Base-by-base conservation (phyloP, 2,888 invertebrate species). In the Herminia tarsipennalis region DNA sequence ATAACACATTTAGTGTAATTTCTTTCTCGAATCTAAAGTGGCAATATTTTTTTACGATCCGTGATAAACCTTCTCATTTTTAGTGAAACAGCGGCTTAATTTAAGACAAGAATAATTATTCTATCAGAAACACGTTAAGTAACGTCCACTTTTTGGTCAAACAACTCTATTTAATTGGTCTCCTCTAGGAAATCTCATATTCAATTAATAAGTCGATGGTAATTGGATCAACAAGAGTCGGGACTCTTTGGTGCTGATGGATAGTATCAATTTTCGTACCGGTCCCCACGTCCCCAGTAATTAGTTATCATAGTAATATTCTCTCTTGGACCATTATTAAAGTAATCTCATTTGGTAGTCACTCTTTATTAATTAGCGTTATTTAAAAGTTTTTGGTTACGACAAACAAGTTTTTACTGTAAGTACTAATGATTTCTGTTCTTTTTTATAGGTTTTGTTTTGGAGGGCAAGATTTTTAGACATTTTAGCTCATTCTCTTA, bases 151-250 rank as follows among this genome's bases (percentile, higher is more conserved):
- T 67, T 77, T 81, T 83, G 81, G 84, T 85, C 79, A 75, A 75
- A 81, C 75, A 77, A 74, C 66, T 73, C 76, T 62, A 76, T 83
- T 85, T 85, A 82, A 86, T 84, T 83, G 78, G 81, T 67, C 62
- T 70, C 65, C 64, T 73, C 74, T 72, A 55, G 56, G 64, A 73
- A 81, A 81, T 81, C 80, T 84, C 62, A 72, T 73, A 74, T 74
- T 81, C 78, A 81, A 84, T 88, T 86, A 86, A 86, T 79, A 77
- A 76, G 69, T 71, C 63, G 61, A 66, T 73, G 73, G 74, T 81
- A 80, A 86, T 81, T 81, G 76, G 78, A 78, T 73, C 73, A 75
- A 70, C 49, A 62, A 66, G 54, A 59, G 74, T 69, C 75, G 67
- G 73, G 58, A 46, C 66, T 66, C 72, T 76, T 76, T 70, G 66